Evolutionary conservation across 2,113 vertebrate species (phyloP), one percentile per base, ranked within the genome.

Genomic region (Prionailurus bengalensis): DNA sequence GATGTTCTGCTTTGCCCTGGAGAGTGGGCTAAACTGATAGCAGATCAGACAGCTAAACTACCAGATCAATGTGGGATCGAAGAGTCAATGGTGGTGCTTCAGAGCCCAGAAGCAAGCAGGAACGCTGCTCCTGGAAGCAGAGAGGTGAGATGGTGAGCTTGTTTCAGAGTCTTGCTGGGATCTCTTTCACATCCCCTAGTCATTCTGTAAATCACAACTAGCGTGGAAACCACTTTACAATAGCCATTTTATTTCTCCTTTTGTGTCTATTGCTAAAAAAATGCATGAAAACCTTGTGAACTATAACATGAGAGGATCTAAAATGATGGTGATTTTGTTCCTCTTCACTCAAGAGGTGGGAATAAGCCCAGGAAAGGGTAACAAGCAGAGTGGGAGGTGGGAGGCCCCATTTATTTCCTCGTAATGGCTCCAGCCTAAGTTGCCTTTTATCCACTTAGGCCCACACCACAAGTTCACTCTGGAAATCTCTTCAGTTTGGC

Each of bases 401-500:
- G 94, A 97, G 86, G 97, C 91, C 76, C 36, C 76, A 16, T 53
- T 71, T 81, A 96, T 68, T 98, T 98, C 87, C 90, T 98, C 96
- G 55, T 94, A 97, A 97, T 65, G 93, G 81, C 53, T 95, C 79
- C 12, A 98, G 81, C 39, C 53, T 94, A 94, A 94, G 39, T 91
- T 98, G 93, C 33, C 92, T 98, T 98, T 98, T 97, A 98, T 98
- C 92, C 88, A 96, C 90, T 98, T 95, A 97, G 97, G 29, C 89
- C 97, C 98, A 97, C 78, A 95, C 3, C 78, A 68, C 98, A 94
- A 97, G 92, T 97, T 98, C 97, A 71, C 88, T 97, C 98, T 98
- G 98, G 98, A 98, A 99, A 98, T 96, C 97, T 98, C 74, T 74
- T 97, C 97, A 97, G 89, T 95, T 97, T 98, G 98, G 96, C 97